These are phyloP conservation scores for Trypoxylon attenuatum DNA, from an alignment of 2,888 invertebrate species.

Conservation along the genomic window DNA sequence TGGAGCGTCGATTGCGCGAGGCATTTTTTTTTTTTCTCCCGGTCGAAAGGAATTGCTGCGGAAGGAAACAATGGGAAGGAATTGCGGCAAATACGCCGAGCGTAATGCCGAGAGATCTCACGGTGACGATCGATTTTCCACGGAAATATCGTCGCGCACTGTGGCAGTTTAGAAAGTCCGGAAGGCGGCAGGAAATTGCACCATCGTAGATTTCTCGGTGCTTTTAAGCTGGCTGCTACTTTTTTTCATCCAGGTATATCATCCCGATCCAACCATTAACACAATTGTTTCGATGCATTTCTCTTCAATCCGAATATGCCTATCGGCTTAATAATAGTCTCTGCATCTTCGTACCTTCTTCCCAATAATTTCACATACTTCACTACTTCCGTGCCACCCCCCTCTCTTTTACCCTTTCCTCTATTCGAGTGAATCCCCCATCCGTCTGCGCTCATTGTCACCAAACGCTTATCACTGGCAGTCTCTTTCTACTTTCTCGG, in stretches of 20 bases:
- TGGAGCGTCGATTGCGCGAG: constrained; percentile 1
- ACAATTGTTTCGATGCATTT: constrained; percentile 17
- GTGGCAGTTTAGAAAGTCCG: constrained; percentile 20
- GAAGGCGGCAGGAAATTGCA: constrained; percentile 30
- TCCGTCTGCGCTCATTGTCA: no score
- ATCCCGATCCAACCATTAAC: constrained; percentile 13
- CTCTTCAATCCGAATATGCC: background rate
- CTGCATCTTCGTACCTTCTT: constrained; percentile 3
- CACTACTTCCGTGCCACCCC: no score
- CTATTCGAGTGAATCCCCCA: no score
- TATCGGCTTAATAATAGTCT: constrained; percentile 12
- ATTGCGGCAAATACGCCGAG: background rate
- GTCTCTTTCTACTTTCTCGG: no score
- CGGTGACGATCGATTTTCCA: constrained; percentile 8
- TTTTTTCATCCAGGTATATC: constrained; percentile 1
- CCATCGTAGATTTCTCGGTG: constrained; percentile 24
- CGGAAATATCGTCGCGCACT: constrained; percentile 7
- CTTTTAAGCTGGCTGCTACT: constrained; percentile 14
- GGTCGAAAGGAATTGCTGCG: constrained; percentile 10
- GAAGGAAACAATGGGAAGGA: background rate
- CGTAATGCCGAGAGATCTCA: background rate
- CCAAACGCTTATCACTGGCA: no score
- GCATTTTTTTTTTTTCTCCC: constrained; percentile 12
- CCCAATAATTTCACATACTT: background rate
- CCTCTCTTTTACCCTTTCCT: no score